Evolutionary conservation across 2,888 invertebrate species (phyloP).

Genomic region (Trichopoda pennipes): DNA sequence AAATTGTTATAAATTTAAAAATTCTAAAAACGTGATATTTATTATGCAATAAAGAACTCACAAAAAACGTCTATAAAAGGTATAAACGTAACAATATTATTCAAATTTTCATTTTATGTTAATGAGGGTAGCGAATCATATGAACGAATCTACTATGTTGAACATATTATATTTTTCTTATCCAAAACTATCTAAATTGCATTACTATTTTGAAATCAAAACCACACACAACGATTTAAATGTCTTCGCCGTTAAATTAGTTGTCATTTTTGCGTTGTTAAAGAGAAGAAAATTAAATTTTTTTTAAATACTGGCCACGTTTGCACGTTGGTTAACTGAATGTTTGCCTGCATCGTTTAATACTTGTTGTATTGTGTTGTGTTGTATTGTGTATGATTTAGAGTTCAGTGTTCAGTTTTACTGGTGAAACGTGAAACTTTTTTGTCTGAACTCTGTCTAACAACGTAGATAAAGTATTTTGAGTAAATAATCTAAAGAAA

Average conservation of each 20-base stretch:
- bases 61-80: too few relatives aligned
- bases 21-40: too few relatives aligned
- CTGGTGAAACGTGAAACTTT: constrained; percentile 64
- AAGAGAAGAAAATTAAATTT: constrained; percentile 43
- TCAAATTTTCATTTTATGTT: too few relatives aligned
- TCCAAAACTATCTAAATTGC: constrained; percentile 8
- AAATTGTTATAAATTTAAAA: too few relatives aligned
- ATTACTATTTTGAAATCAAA: constrained; percentile 43
- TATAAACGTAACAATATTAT: too few relatives aligned
- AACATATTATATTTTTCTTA: neutral
- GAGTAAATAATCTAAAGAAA: constrained; percentile 56
- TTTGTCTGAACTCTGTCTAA: constrained; percentile 67
- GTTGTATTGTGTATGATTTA: neutral
- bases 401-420: constrained; percentile 1
- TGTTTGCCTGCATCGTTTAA: constrained; percentile 21
- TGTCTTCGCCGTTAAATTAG: constrained; percentile 38
- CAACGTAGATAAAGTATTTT: constrained; percentile 57
- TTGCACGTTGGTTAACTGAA: constrained; percentile 12
- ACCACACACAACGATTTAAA: constrained; percentile 52
- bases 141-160: too few relatives aligned
- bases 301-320: constrained; percentile 22
- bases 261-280: neutral
- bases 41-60: too few relatives aligned
- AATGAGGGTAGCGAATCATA: too few relatives aligned
- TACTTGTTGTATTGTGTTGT: too few relatives aligned